phyloP scores from a whole-genome alignment of 2,113 vertebrate genomes.

The Brachypodius melanocephalos region DNA sequence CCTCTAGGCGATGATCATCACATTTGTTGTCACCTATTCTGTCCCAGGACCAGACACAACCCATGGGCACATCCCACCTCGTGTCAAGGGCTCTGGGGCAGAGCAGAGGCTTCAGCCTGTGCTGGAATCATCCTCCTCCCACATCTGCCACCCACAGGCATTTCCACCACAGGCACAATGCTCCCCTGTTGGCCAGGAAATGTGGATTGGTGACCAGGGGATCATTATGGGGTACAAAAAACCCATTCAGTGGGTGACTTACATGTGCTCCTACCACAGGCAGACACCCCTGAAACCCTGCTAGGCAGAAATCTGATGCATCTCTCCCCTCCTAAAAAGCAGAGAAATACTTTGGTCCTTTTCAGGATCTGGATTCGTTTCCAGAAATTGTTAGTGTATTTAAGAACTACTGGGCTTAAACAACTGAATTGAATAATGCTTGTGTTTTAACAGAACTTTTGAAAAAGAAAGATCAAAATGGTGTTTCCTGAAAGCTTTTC shows the following conservation, averaged over 20 bases:
- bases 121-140: background rate
- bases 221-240: background rate
- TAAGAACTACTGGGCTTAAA: background rate
- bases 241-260: background rate
- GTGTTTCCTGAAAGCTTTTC: background rate
- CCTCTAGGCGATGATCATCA: background rate
- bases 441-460: background rate
- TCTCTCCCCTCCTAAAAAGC: background rate
- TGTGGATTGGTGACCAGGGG: accelerated
- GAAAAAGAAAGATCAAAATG: background rate
- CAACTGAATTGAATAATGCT: background rate
- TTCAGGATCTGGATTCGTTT: background rate
- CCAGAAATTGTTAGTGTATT: background rate
- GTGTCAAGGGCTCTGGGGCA: background rate
- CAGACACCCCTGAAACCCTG: background rate
- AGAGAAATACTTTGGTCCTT: background rate
- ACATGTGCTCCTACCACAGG: background rate
- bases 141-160: background rate
- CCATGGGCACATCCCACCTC: background rate
- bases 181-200: background rate
- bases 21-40: background rate
- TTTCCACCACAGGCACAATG: background rate
- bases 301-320: background rate
- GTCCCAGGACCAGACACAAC: background rate
- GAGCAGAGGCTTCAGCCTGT: background rate